These are phyloP conservation scores for Tragelaphus scriptus DNA, from an alignment of 2,113 vertebrate species.

Conservation along the genomic window DNA sequence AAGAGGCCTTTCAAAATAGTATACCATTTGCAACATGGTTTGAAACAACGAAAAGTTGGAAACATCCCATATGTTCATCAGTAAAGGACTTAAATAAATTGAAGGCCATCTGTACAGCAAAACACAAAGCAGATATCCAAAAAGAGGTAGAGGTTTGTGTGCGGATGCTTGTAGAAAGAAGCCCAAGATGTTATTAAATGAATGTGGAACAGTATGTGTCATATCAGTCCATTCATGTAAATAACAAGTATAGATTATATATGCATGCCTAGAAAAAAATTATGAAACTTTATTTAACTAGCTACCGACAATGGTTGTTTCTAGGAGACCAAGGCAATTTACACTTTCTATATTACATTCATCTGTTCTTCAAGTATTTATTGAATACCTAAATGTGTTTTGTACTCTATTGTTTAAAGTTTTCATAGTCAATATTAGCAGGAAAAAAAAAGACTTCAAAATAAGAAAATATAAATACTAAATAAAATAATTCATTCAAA, in stretches of 20 bases:
- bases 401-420: background rate
- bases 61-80: background rate
- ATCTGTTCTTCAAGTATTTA: conserved; percentile 29
- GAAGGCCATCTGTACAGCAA: background rate
- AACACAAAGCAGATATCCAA: background rate
- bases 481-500: conserved; percentile 3
- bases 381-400: background rate
- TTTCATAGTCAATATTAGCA: background rate
- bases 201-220: background rate
- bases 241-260: background rate
- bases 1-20: background rate
- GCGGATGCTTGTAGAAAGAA: background rate
- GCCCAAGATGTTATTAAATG: background rate
- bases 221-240: background rate
- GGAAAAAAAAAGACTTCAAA: background rate
- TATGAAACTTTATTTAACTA: background rate
- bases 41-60: background rate
- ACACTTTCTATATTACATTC: background rate
- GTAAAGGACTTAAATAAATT: background rate
- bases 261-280: background rate
- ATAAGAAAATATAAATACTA: background rate
- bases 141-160: background rate
- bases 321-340: background rate
- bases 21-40: background rate
- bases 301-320: background rate